Conservation (phyloP, 2,113 vertebrate species). For the Saguinus imperator region DNA sequence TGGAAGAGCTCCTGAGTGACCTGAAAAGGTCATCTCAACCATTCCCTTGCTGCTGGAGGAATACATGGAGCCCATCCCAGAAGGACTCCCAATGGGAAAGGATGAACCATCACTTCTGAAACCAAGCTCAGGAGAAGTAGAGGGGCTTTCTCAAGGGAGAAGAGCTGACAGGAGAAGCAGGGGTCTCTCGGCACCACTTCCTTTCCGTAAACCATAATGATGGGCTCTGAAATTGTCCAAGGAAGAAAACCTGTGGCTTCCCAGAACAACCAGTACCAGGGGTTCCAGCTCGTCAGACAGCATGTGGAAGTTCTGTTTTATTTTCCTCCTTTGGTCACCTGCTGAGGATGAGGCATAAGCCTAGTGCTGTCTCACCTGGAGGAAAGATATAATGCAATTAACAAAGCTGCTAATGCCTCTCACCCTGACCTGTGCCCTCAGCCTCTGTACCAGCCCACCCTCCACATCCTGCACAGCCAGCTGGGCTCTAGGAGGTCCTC, state of each 20-base stretch:
- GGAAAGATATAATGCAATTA: not conserved
- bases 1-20: not conserved
- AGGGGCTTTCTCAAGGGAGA: not conserved
- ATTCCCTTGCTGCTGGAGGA: not conserved
- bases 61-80: not conserved
- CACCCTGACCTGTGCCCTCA: not conserved
- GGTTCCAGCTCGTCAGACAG: not conserved
- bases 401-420: not conserved
- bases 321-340: not conserved
- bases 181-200: fast-evolving
- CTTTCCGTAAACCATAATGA: not conserved
- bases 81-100: not conserved
- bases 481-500: not conserved
- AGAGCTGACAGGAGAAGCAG: not conserved
- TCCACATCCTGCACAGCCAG: not conserved
- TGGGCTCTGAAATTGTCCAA: not conserved
- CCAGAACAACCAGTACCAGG: not conserved
- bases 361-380: not conserved
- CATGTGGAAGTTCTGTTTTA: not conserved
- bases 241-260: not conserved
- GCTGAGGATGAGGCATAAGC: not conserved
- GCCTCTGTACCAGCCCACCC: not conserved
- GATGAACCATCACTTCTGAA: not conserved
- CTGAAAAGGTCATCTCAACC: not conserved
- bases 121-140: not conserved